Base-by-base conservation (phyloP, 2,888 invertebrate genomes). In the Aphidius colemani region DNA sequence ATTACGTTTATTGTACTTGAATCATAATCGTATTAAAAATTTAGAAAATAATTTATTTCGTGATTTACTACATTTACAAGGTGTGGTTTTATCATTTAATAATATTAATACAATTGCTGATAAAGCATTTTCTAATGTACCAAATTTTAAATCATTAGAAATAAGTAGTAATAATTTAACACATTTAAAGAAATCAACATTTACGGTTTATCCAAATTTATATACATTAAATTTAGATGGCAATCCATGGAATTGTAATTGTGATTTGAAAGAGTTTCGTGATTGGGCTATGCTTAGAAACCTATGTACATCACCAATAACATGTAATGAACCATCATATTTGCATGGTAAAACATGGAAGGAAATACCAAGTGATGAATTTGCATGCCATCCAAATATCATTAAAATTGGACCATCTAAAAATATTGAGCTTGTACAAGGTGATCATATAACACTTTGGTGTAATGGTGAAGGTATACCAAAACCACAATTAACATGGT, bases 221-320 rank as follows among this genome's bases (percentile, higher is more conserved):
- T 87, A 88, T 40, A 91, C 90, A 73, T 84, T 96, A 51, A 90
- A 90, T 61, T 85, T 95, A 1, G 88, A 89, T 68, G 89, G 90
- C 67, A 96, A 96, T 78, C 92, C 91, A 0, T 96, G 95, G 95
- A 87, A 90, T 66, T 96, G 96, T 77, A 93, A 95, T 76, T 96
- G 96, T 75, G 88, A 90, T 68, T 83, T 96, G 61, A 89, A 92
- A 75, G 86, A 87, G 13, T 92, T 95, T 70, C 88, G 93, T 53
- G 89, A 92, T 75, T 93, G 90, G 87, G 88, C 89, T 10, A 87
- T 91, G 8, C 86, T 87, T 65, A 87, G 87, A 67, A 92, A 92
- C 60, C 84, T 95, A 13, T 90, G 93, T 73, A 90, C 92, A 0
- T 86, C 88, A 18, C 89, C 91, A 1, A 92, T 93, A 45, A 86